Conservation (phyloP, 1,140 invertebrate species). For the Tetramorium parvispinum region DNA sequence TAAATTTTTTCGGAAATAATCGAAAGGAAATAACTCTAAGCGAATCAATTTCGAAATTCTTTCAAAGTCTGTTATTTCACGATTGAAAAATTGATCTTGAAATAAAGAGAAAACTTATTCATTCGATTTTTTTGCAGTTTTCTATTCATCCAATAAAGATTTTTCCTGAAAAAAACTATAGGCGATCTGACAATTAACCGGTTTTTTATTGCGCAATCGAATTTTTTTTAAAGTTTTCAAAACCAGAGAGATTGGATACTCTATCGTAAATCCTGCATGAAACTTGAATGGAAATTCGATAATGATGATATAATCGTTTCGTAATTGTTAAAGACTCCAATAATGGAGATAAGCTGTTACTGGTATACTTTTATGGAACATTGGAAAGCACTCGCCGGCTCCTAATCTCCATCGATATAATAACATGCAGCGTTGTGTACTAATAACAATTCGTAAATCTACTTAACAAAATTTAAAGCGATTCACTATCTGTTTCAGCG, state of each 20-base stretch:
- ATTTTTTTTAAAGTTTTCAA: background rate
- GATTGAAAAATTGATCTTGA: background rate
- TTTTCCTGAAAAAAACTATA: background rate
- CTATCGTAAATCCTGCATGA: background rate
- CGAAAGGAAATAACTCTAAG: no score
- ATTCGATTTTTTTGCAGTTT: background rate
- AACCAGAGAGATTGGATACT: background rate
- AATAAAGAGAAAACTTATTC: background rate
- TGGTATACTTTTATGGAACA: background rate
- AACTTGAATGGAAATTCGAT: background rate
- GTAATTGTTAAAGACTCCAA: slow-evolving; percentile 14
- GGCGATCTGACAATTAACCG: background rate
- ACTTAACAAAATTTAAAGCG: slow-evolving; percentile 31
- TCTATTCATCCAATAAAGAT: background rate
- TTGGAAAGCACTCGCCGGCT: background rate
- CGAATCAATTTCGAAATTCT: background rate
- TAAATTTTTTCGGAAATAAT: background rate
- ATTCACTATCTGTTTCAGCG: slow-evolving; percentile 29
- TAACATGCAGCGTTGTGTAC: background rate
- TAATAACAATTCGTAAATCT: slow-evolving; percentile 40
- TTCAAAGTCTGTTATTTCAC: background rate
- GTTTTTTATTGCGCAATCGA: background rate
- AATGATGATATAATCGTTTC: background rate
- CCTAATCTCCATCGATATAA: slow-evolving; percentile 23
- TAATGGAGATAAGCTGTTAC: background rate